A percentile compares a stretch with the other conserved stretches of the same genome.
Conservation (phyloP, 2,113 vertebrate species). For the Anoplopoma fimbria region DNA sequence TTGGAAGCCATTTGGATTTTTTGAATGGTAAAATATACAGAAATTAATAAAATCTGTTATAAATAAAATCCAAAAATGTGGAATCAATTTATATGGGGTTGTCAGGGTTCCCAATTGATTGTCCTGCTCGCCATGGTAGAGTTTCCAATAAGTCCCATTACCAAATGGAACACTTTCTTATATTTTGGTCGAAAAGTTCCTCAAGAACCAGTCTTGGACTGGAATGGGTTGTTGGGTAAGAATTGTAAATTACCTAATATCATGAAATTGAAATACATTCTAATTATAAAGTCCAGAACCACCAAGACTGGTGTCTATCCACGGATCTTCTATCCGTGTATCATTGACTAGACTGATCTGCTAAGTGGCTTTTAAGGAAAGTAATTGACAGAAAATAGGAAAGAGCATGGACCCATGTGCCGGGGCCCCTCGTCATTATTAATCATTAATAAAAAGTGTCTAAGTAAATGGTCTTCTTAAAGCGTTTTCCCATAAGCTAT, state of each 20-base stretch:
- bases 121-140: not conserved
- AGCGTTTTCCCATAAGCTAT: not conserved
- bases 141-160: not conserved
- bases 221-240: too few relatives aligned
- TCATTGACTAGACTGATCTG: not conserved
- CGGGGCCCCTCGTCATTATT: not conserved
- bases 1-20: too few relatives aligned
- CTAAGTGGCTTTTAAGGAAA: not conserved
- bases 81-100: not conserved
- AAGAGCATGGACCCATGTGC: not conserved
- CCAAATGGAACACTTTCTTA: not conserved
- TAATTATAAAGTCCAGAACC: not conserved
- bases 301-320: too few relatives aligned
- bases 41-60: too few relatives aligned
- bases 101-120: too few relatives aligned
- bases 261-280: too few relatives aligned
- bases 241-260: too few relatives aligned
- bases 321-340: too few relatives aligned
- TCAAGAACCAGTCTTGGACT: too few relatives aligned
- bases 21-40: too few relatives aligned
- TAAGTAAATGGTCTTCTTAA: not conserved
- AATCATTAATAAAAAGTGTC: not conserved
- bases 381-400: not conserved
- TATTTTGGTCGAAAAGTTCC: too few relatives aligned
- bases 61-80: not conserved